Evolutionary conservation across 1,140 invertebrate species (phyloP).

Genomic region (Archegozetes longisetosus): DNA sequence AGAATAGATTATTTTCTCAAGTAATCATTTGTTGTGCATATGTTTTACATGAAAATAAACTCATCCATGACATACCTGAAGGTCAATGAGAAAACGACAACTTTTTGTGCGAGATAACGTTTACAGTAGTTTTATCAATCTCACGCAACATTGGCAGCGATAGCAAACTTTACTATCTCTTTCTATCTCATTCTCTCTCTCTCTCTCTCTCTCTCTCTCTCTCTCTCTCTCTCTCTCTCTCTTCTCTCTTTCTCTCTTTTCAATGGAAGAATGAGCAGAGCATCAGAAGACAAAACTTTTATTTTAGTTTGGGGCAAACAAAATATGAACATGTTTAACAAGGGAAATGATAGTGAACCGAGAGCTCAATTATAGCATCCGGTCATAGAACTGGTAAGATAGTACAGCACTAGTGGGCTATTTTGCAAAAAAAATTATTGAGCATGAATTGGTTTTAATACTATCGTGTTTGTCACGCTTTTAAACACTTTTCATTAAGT

Average conservation of each 20-base stretch:
- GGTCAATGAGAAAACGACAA: not conserved
- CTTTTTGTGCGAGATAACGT: not conserved
- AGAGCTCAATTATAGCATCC: not conserved
- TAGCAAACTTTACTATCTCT: not conserved
- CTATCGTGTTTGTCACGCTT: not conserved
- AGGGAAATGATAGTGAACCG: not conserved
- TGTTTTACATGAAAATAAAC: not conserved
- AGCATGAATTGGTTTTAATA: not conserved
- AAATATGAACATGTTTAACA: not conserved
- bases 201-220: too few relatives aligned
- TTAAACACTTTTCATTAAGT: not conserved
- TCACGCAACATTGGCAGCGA: not conserved
- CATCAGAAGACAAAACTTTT: too few relatives aligned
- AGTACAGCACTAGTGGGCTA: not conserved
- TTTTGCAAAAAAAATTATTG: not conserved
- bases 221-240: too few relatives aligned
- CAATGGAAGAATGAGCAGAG: too few relatives aligned
- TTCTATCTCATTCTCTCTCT: too few relatives aligned
- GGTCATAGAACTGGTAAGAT: not conserved
- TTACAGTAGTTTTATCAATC: not conserved
- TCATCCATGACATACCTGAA: not conserved
- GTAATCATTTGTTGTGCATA: not conserved
- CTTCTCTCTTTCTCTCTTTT: too few relatives aligned
- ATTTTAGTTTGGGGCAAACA: not conserved
- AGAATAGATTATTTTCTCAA: not conserved